Conservation (phyloP, 1,140 invertebrate genomes). For the Ips typographus region DNA sequence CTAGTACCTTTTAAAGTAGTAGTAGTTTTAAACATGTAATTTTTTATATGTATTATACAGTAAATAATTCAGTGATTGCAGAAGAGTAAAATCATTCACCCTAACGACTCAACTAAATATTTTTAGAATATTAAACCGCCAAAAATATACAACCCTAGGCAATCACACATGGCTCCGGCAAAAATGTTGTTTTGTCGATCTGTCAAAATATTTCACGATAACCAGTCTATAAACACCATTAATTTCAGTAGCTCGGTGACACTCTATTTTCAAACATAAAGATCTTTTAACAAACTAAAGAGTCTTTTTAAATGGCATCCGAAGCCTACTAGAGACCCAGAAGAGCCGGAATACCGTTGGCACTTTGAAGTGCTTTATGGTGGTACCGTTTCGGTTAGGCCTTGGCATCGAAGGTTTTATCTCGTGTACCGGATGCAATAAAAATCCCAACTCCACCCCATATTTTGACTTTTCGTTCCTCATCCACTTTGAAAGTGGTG, state of each 20-base stretch:
- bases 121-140: too few species aligned
- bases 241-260: slow-evolving; percentile 19
- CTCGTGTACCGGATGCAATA: slow-evolving; percentile 19
- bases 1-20: too few species aligned
- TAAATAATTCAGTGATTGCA: too few species aligned
- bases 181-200: slow-evolving; percentile 18
- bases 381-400: background rate
- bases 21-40: too few species aligned
- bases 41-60: too few species aligned
- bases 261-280: slow-evolving; percentile 22
- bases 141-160: background rate
- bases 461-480: slow-evolving; percentile 25
- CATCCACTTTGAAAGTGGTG: slow-evolving; percentile 15
- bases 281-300: slow-evolving; percentile 16
- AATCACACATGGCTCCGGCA: slow-evolving; percentile 1
- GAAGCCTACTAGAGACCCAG: background rate
- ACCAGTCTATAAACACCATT: slow-evolving; percentile 23
- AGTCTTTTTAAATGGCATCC: slow-evolving; percentile 16
- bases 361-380: background rate
- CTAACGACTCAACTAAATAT: too few species aligned
- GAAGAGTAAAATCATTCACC: too few species aligned
- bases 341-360: background rate
- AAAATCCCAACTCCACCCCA: slow-evolving; percentile 17
- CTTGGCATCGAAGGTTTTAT: too few species aligned
- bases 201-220: slow-evolving; percentile 26